Base-by-base conservation (phyloP, 2,888 invertebrate genomes). In the Andrena haemorrhoa region DNA sequence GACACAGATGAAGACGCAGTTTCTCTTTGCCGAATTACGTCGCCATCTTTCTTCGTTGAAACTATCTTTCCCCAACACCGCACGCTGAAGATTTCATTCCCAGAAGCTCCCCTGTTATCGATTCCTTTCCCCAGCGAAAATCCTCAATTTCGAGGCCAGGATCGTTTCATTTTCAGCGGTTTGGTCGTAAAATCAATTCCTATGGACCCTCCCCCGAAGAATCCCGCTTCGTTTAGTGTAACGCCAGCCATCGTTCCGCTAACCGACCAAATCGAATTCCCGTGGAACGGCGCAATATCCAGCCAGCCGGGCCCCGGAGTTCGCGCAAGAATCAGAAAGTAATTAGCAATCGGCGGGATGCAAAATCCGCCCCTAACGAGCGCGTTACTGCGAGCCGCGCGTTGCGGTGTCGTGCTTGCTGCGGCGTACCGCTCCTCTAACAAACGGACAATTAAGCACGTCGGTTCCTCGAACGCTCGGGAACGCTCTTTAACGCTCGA, bases 261-360 rank as follows among this genome's bases (percentile, higher is more conserved):
- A 58, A 65, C 41, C 63, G 12, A 33, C 49, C 35, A 26, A 20
- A 79, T 80, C 74, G 80, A 70, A 56, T 53, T 5, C 29, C 20
- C 8, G 12, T 6, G 61, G 7, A 78, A 77, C 64, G 49, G 23
- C 35, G 58, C 66, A 26, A 69, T 64, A 69, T 26, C 58, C 4
- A 2, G 10, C 4, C 5, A 5, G 7, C 23, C 41, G 41, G 23
- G 6, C 8, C 16, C 2, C 3, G 5, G 63, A 51, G 66, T 66
- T 58, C 68, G 60, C 76, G 75, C 65, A 77, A 83, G 71, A 89
- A 89, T 88, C 76, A 77, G 75, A 84, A 88, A 86, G 79, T 85
- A 86, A 89, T 89, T 88, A 89, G 81, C 75, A 72, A 75, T 80
- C 47, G 41, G 79, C 63, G 76, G 77, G 83, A 76, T 76, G 70